Conservation (phyloP, 2,888 invertebrate genomes). For the Phengaris alcon region DNA sequence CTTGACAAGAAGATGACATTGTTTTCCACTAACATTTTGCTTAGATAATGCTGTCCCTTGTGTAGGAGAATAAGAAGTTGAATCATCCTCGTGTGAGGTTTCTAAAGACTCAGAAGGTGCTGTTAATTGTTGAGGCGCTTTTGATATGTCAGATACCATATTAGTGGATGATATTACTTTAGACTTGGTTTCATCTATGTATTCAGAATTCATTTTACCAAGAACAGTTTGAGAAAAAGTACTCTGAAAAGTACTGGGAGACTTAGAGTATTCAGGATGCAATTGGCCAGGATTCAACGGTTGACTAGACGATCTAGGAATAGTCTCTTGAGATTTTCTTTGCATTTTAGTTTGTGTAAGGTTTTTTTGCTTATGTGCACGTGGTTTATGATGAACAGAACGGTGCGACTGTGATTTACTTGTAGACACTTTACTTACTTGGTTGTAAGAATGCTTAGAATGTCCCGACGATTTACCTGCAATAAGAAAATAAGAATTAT, state of each 20-base stretch:
- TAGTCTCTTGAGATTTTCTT: conserved; percentile 57
- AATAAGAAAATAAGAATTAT: conserved; percentile 29
- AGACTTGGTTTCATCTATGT: conserved; percentile 58
- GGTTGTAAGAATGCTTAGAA: conserved; percentile 75
- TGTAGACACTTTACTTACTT: conserved; percentile 76
- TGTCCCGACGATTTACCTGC: conserved; percentile 73
- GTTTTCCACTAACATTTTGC: conserved; percentile 54
- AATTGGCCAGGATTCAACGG: conserved; percentile 53
- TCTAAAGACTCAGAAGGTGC: conserved; percentile 61
- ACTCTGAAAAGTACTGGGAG: conserved; percentile 71
- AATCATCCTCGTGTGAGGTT: conserved; percentile 58
- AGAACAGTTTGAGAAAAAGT: conserved; percentile 70
- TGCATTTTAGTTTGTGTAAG: conserved; percentile 49
- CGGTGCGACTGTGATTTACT: conserved; percentile 67
- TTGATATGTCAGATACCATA: conserved; percentile 61
- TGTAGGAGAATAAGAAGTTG: conserved; percentile 50
- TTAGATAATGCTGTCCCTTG: conserved; percentile 55
- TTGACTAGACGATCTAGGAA: conserved; percentile 54
- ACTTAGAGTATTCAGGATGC: conserved; percentile 60
- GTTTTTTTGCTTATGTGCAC: conserved; percentile 51
- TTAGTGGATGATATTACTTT: conserved; percentile 59
- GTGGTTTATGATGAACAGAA: conserved; percentile 53
- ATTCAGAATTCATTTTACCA: conserved; percentile 63
- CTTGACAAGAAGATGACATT: conserved; percentile 68
- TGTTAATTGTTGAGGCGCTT: conserved; percentile 65